Evolutionary conservation across 30 jellyfish, hydroid and myxozoan genomes (phyloP).

Genomic region (Aurelia sp.): DNA sequence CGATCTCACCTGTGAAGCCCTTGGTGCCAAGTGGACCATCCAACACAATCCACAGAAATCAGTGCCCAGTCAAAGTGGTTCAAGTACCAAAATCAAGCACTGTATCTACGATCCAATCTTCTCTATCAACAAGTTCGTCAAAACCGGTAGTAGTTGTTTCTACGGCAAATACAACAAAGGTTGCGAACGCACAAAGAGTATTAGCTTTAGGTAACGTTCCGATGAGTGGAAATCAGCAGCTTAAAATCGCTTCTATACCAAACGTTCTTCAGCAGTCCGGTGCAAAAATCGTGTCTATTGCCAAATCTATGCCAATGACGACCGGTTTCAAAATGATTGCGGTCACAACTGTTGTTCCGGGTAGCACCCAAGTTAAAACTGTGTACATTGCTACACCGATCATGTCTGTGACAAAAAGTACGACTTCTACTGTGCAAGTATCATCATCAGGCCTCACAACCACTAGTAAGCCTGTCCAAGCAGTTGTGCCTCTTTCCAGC

Average conservation of each 20-base stretch:
- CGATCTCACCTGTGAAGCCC: conserved; percentile 81
- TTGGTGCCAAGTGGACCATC: conserved; percentile 31
- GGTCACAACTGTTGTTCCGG: conserved; percentile 98
- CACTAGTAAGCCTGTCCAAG: conserved; percentile 38
- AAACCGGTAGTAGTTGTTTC: conserved; percentile 61
- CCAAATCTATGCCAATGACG: conserved; percentile 97
- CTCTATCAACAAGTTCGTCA: conserved; percentile 21
- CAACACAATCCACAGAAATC: background rate
- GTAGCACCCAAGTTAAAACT: conserved; percentile 98
- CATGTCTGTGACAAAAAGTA: conserved; percentile 90
- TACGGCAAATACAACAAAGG: conserved; percentile 46
- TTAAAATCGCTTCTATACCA: conserved; percentile 80
- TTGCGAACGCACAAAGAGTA: conserved; percentile 75
- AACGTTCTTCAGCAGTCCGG: conserved; percentile 81
- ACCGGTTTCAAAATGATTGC: conserved; percentile 99
- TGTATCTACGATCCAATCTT: conserved; percentile 22
- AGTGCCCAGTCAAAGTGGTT: conserved; percentile 84
- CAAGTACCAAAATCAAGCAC: conserved; percentile 78
- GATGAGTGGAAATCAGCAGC: conserved; percentile 78
- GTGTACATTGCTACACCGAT: conserved; percentile 99
- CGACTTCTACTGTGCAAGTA: conserved; percentile 35
- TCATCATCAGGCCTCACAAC: conserved; percentile 4
- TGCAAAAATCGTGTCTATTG: conserved; percentile 82
- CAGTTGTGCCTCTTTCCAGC: conserved; percentile 38
- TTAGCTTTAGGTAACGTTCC: conserved; percentile 76